Conservation (phyloP, 2,797 vertebrate species). For the Falco columbarius region DNA sequence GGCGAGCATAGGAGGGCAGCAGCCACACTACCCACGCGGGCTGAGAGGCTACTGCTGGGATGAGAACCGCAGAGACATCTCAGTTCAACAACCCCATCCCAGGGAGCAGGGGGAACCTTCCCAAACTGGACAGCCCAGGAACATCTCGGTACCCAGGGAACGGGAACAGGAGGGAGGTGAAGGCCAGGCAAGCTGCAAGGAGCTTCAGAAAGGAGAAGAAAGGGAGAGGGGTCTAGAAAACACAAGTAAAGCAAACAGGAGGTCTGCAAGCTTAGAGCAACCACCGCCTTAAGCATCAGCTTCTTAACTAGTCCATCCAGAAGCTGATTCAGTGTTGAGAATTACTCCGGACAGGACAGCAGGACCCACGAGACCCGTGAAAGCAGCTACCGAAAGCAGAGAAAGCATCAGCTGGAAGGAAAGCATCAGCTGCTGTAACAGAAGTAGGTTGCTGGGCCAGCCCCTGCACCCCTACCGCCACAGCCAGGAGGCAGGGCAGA, state of each 20-base stretch:
- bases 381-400: fast-evolving
- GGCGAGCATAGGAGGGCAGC: background rate
- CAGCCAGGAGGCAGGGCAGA: background rate
- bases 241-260: background rate
- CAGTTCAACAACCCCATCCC: background rate
- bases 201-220: background rate
- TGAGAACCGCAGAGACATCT: background rate
- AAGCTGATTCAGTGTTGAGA: background rate
- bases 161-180: background rate
- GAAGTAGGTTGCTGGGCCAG: background rate
- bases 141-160: background rate
- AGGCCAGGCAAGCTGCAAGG: background rate
- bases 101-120: background rate
- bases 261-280: background rate
- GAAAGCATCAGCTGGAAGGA: background rate
- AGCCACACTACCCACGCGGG: fast-evolving
- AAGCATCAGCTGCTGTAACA: background rate
- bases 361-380: fast-evolving
- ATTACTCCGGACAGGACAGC: fast-evolving
- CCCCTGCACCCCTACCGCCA: background rate
- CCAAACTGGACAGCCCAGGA: background rate
- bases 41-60: background rate
- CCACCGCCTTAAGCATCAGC: background rate
- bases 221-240: background rate
- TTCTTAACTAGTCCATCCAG: background rate